Evolutionary conservation across 2,888 invertebrate species (phyloP).

Genomic region (Dasypogon diadema): DNA sequence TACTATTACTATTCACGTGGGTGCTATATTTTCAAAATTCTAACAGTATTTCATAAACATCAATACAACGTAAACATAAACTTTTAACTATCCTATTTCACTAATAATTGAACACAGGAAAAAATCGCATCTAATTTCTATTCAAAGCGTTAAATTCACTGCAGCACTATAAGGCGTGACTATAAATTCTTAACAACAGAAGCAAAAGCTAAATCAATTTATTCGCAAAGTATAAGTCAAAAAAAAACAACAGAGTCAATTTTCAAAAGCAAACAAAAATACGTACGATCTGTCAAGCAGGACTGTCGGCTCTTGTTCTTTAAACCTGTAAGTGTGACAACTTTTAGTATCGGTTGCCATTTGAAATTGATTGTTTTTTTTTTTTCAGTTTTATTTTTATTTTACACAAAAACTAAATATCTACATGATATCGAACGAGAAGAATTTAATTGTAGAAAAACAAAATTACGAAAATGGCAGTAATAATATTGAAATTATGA

Average conservation of each 20-base stretch:
- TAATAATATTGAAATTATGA: no score
- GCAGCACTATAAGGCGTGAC: no score
- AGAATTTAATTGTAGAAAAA: background rate
- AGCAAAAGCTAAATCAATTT: background rate
- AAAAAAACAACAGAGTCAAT: background rate
- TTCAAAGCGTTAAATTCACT: no score
- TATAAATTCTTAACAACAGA: background rate
- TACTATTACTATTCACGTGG: no score
- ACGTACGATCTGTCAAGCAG: constrained; percentile 70
- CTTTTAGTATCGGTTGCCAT: constrained; percentile 56
- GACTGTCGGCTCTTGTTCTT: constrained; percentile 69
- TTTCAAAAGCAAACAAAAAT: constrained; percentile 57
- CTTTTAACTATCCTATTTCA: no score
- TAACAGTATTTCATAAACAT: no score
- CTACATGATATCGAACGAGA: background rate
- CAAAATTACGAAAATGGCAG: no score
- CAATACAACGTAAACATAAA: no score
- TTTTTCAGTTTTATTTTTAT: no score
- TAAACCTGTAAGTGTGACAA: constrained; percentile 68
- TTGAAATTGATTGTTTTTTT: background rate
- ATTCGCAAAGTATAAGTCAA: background rate
- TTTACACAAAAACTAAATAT: background rate
- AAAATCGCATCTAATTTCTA: no score
- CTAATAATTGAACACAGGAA: no score
- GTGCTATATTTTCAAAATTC: no score